phyloP scores from a whole-genome alignment of 2,888 invertebrate species.

The Boloria euphrosyne region DNA sequence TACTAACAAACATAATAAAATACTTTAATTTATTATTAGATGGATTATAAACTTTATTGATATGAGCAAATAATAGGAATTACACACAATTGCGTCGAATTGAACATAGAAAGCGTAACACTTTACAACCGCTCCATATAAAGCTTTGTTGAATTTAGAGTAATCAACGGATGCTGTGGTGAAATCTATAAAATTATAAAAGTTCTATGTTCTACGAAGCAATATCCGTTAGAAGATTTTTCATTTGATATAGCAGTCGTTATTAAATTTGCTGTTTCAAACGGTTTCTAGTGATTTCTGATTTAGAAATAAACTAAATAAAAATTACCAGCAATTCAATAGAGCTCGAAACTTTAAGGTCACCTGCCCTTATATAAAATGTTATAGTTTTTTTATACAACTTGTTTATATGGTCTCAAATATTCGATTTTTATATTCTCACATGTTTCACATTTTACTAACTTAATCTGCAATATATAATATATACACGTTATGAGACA shows the following conservation, averaged over 20 bases:
- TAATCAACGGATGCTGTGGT: neutral
- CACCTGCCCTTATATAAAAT: conserved; percentile 8
- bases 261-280: conserved; percentile 17
- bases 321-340: conserved; percentile 1
- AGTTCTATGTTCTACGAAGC: conserved; percentile 9
- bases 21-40: too few relatives aligned
- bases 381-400: neutral
- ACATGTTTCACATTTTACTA: neutral
- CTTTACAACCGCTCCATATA: too few relatives aligned
- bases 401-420: conserved; percentile 1
- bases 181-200: conserved; percentile 17
- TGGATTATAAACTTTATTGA: too few relatives aligned
- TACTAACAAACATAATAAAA: too few relatives aligned
- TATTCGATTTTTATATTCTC: neutral
- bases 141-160: neutral
- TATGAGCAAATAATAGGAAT: too few relatives aligned
- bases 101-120: too few relatives aligned
- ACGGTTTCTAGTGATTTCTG: conserved; percentile 6
- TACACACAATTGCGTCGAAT: too few relatives aligned
- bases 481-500: too few relatives aligned
- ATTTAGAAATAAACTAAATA: conserved; percentile 9
- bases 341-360: neutral
- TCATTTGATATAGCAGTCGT: conserved; percentile 6
- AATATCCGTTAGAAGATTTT: conserved; percentile 16
- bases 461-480: too few relatives aligned